Percentiles rank a stretch among this genome's conserved stretches.
phyloP scores from a whole-genome alignment of 2,888 invertebrate genomes.

The Euphydryas editha region DNA sequence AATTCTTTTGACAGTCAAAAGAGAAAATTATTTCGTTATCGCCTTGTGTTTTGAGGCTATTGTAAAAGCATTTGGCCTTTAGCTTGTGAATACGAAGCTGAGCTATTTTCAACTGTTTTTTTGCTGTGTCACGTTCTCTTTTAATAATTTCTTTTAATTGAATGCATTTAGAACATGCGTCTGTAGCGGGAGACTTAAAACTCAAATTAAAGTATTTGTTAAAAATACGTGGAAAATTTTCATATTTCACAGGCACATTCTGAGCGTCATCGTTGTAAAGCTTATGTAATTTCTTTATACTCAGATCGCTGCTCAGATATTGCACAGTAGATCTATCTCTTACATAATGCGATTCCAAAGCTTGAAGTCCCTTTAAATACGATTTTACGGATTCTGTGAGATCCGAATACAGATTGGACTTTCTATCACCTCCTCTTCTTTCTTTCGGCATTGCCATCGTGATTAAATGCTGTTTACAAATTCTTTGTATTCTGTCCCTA shows the following conservation, averaged over 20 bases:
- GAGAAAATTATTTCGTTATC: neutral
- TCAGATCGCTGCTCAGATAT: neutral
- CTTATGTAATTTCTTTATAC: neutral
- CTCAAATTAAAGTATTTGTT: neutral
- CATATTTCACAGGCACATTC: neutral
- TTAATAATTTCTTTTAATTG: neutral
- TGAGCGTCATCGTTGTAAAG: neutral
- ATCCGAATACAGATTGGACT: neutral
- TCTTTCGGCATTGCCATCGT: slow-evolving; percentile 40
- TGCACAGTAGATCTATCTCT: neutral
- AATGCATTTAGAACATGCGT: neutral
- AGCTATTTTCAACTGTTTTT: too few species aligned
- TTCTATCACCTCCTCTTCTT: slow-evolving; percentile 30
- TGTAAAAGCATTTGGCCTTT: too few species aligned
- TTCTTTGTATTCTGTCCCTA: slow-evolving; percentile 42
- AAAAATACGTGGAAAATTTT: neutral
- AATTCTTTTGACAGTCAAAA: slow-evolving; percentile 5
- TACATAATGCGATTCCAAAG: neutral
- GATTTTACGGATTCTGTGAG: neutral
- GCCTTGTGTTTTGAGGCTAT: too few species aligned
- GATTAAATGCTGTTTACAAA: slow-evolving; percentile 40
- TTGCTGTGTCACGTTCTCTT: too few species aligned
- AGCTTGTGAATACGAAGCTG: too few species aligned
- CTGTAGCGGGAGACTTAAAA: neutral
- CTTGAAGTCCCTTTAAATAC: neutral